A percentile compares a stretch with the other conserved stretches of the same genome.
Evolutionary conservation across 2,113 vertebrate genomes (phyloP).

Genomic region (Triplophysa siluroides): DNA sequence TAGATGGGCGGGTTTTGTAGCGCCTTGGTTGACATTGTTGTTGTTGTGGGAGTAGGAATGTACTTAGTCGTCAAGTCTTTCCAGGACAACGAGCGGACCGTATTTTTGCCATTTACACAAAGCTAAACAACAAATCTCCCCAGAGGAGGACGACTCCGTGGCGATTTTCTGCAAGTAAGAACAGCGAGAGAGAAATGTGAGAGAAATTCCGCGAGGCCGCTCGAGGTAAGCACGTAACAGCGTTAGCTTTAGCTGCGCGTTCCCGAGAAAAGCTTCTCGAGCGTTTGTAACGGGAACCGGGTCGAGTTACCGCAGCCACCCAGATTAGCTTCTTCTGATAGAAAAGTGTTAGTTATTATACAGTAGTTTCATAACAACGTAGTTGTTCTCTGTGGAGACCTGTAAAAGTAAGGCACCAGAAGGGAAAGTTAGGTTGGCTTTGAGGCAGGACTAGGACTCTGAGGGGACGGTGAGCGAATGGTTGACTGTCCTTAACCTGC

Average conservation of each 20-base stretch:
- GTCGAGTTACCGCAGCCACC: not conserved
- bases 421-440: constrained; percentile 25
- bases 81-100: constrained; percentile 53
- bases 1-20: constrained; percentile 57
- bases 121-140: constrained; percentile 19
- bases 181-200: constrained; percentile 60
- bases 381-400: not conserved
- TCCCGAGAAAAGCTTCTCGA: not conserved
- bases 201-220: constrained; percentile 63
- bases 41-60: constrained; percentile 79
- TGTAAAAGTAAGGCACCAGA: not conserved
- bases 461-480: not conserved
- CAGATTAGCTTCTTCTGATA: not conserved
- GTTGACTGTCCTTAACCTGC: constrained; percentile 10
- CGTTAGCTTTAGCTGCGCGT: constrained; percentile 47
- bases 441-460: constrained; percentile 6
- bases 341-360: not conserved
- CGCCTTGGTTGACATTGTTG: constrained; percentile 73
- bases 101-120: constrained; percentile 45
- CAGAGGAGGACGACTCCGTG: not conserved
- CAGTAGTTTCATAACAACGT: not conserved
- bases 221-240: constrained; percentile 69
- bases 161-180: not conserved
- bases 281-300: constrained; percentile 34
- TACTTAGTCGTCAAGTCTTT: constrained; percentile 70